phyloP scores from a whole-genome alignment of 2,113 vertebrate genomes.

The Sander lucioperca region DNA sequence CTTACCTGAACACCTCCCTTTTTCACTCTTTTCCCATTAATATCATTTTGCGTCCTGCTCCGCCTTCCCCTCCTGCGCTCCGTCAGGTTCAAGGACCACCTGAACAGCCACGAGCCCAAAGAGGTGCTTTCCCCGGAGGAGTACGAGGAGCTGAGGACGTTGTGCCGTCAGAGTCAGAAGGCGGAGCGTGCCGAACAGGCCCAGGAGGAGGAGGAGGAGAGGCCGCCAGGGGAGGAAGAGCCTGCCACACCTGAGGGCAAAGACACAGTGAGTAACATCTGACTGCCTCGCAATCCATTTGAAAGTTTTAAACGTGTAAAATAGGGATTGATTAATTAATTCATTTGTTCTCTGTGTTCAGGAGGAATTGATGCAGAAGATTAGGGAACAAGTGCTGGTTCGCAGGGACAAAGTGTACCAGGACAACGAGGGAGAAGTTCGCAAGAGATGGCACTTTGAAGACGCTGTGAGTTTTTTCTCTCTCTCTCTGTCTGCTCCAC shows the following conservation, averaged over 20 bases:
- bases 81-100: constrained; percentile 86
- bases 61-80: not conserved
- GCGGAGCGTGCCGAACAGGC: constrained; percentile 76
- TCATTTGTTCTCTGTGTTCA: constrained; percentile 28
- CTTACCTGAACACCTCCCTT: not conserved
- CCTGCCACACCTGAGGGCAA: constrained; percentile 71
- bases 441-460: constrained; percentile 89
- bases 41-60: not conserved
- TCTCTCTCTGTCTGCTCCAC: not conserved
- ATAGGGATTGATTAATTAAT: no score
- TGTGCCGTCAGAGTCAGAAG: constrained; percentile 80
- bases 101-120: constrained; percentile 78
- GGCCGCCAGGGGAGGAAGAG: constrained; percentile 85
- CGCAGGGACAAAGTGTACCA: constrained; percentile 84
- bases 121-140: constrained; percentile 85
- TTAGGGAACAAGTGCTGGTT: constrained; percentile 83
- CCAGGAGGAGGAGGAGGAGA: constrained; percentile 80
- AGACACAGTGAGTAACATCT: constrained; percentile 73
- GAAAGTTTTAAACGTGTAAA: not conserved
- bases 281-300: not conserved
- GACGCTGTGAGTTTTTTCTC: constrained; percentile 82
- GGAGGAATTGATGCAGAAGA: constrained; percentile 86
- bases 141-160: constrained; percentile 79
- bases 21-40: not conserved
- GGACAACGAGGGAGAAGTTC: constrained; percentile 87